Percentiles rank a stretch among this genome's conserved stretches.
These are phyloP conservation scores for Papilio demoleus DNA, from an alignment of 2,888 invertebrate genomes.

Conservation along the genomic window DNA sequence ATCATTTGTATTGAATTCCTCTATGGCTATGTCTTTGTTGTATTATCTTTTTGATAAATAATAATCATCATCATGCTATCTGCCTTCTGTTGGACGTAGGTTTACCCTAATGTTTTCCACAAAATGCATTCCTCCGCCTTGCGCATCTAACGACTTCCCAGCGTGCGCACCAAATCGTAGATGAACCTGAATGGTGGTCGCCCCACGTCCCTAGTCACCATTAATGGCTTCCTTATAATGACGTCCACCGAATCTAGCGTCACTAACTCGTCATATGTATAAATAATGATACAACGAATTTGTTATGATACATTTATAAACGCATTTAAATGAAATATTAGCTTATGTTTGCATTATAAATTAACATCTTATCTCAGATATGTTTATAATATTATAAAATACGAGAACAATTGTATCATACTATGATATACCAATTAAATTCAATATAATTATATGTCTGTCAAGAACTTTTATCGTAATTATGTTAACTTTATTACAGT, in stretches of 20 bases:
- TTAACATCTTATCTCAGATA: background rate
- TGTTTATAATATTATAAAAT: background rate
- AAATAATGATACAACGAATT: background rate
- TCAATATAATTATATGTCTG: background rate
- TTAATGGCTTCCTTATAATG: too few species aligned
- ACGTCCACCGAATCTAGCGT: too few species aligned
- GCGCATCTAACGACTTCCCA: too few species aligned
- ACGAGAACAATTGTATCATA: background rate
- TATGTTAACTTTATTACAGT: background rate
- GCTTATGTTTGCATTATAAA: constrained; percentile 10
- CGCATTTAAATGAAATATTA: constrained; percentile 3
- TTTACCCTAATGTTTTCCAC: background rate
- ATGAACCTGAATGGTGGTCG: too few species aligned
- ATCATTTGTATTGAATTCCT: too few species aligned
- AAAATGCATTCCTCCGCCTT: too few species aligned
- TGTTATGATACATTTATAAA: background rate
- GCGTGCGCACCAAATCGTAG: too few species aligned
- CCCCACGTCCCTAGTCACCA: too few species aligned
- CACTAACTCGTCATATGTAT: background rate
- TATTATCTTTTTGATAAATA: background rate
- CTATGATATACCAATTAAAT: background rate
- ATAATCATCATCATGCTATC: too few species aligned
- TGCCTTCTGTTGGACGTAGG: too few species aligned
- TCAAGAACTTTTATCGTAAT: constrained; percentile 5
- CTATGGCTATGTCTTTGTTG: background rate